Conservation (phyloP, 2,113 vertebrate genomes). For the Antigone vipio region DNA sequence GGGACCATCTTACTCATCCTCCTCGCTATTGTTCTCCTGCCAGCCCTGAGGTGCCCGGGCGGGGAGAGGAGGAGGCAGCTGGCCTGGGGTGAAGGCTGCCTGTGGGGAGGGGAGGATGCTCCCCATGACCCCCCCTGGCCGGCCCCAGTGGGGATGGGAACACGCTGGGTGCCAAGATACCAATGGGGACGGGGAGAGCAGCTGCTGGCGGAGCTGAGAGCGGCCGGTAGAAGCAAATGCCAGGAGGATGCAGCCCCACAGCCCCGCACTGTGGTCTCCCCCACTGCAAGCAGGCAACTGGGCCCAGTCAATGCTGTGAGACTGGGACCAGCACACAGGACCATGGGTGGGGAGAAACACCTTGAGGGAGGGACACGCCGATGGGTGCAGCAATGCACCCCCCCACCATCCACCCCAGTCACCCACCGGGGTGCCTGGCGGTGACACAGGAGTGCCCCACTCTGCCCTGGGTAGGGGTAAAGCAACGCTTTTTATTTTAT, state of each 20-base stretch:
- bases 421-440: fast-evolving
- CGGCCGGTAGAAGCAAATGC: background rate
- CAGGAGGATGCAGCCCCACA: background rate
- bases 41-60: constrained; percentile 46
- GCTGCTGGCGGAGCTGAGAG: background rate
- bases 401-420: background rate
- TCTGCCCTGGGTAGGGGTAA: background rate
- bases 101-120: background rate
- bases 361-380: background rate
- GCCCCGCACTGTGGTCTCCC: fast-evolving
- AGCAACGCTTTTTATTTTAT: constrained; percentile 1
- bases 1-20: constrained; percentile 72
- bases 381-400: background rate
- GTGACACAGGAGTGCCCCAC: background rate
- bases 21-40: constrained; percentile 67
- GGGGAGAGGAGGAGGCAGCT: constrained; percentile 38
- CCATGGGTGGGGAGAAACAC: background rate
- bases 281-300: fast-evolving
- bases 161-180: background rate
- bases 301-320: background rate
- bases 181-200: fast-evolving
- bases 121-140: fast-evolving
- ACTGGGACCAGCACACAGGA: background rate
- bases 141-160: background rate
- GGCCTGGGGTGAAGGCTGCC: constrained; percentile 21